Conservation (phyloP, 2,888 invertebrate genomes). For the Altica lythri region DNA sequence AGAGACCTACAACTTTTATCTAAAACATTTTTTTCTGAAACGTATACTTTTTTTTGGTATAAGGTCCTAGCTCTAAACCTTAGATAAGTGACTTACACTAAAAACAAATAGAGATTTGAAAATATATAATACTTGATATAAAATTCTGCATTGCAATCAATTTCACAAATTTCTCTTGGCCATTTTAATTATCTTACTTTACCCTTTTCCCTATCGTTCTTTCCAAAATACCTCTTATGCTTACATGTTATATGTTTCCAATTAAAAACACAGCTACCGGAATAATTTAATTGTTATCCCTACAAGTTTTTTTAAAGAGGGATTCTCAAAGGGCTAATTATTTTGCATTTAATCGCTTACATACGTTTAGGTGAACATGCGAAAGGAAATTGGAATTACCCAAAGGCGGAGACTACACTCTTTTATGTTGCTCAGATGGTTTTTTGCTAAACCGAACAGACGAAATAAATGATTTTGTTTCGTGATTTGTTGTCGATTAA, state of each 20-base stretch:
- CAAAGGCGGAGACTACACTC: conserved; percentile 12
- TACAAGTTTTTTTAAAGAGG: conserved; percentile 39
- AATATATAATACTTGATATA: no score
- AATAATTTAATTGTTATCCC: conserved; percentile 46
- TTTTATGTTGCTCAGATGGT: not conserved
- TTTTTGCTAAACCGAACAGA: not conserved
- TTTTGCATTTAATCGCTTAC: conserved; percentile 37
- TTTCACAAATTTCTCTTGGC: no score
- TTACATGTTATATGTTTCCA: conserved; percentile 45
- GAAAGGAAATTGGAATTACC: conserved; percentile 27
- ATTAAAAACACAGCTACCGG: conserved; percentile 41
- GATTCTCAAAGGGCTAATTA: conserved; percentile 44
- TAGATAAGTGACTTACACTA: no score
- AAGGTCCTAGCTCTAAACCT: no score
- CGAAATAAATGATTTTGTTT: not conserved
- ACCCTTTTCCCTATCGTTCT: conserved; percentile 22
- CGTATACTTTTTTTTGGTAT: no score
- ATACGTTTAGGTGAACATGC: conserved; percentile 32
- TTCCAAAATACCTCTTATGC: conserved; percentile 2
- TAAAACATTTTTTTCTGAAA: no score
- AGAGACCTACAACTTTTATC: no score
- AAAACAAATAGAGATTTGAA: no score
- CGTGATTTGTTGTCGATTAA: not conserved
- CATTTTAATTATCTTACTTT: conserved; percentile 10
- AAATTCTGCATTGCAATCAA: no score